A percentile compares a stretch with the other conserved stretches of the same genome.
These are phyloP conservation scores for Paradoxurus hermaphroditus DNA, from an alignment of 2,113 vertebrate species.

Conservation along the genomic window DNA sequence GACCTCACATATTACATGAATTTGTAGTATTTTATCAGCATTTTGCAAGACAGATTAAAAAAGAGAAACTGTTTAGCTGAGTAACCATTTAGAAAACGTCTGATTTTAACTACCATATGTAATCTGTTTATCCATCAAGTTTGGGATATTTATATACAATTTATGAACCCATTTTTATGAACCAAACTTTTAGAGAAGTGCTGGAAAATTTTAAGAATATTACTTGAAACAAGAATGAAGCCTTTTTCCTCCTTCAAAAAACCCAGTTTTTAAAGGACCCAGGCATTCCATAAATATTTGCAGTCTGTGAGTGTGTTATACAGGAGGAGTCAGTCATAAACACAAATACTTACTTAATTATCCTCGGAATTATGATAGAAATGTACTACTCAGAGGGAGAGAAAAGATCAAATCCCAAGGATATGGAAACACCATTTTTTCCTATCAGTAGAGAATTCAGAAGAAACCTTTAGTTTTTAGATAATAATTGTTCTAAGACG, in stretches of 20 bases:
- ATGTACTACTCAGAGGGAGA: background rate
- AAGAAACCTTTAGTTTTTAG: background rate
- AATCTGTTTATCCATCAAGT: background rate
- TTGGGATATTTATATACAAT: background rate
- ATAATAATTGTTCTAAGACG: background rate
- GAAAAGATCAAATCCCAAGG: background rate
- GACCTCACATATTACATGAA: background rate
- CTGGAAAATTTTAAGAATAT: background rate
- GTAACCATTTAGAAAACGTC: background rate
- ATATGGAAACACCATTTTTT: background rate
- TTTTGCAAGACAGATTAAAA: background rate
- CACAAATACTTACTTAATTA: background rate
- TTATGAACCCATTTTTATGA: background rate
- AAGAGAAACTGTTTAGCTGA: background rate
- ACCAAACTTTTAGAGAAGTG: background rate
- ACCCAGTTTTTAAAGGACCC: background rate
- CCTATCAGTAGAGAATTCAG: background rate
- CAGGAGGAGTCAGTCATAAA: background rate
- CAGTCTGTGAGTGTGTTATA: background rate
- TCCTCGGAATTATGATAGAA: background rate
- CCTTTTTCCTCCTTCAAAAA: background rate
- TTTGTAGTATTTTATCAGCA: background rate
- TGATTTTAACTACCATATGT: background rate
- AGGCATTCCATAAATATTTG: slow-evolving; percentile 9
- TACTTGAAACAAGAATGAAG: background rate